Percentiles rank a stretch among this genome's conserved stretches.
These are phyloP conservation scores for Achatina immaculata DNA, from an alignment of 1,140 invertebrate genomes.

Conservation along the genomic window DNA sequence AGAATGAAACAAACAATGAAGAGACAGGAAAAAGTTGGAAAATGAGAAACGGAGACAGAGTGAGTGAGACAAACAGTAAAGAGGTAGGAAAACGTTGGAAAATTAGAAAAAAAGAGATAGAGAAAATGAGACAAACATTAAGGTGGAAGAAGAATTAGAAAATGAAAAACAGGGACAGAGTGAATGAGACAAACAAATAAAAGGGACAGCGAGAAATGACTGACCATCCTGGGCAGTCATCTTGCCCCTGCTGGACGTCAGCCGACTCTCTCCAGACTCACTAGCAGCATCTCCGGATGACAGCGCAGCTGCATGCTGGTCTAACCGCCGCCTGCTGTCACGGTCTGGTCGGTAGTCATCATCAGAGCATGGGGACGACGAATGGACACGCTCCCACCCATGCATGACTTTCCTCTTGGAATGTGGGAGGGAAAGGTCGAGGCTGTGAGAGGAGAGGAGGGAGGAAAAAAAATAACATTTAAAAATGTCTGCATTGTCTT, in stretches of 20 bases:
- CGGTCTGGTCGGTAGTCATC: conserved; percentile 6
- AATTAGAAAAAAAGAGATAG: too few relatives aligned
- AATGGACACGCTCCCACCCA: conserved; percentile 7
- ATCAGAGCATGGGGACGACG: not conserved
- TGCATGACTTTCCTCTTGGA: conserved; percentile 10
- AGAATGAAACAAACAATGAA: too few relatives aligned
- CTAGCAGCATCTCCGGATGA: not conserved
- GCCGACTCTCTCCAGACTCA: not conserved
- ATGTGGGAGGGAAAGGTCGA: conserved; percentile 20
- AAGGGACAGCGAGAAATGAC: too few relatives aligned
- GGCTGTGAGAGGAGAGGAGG: not conserved
- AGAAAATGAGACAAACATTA: too few relatives aligned
- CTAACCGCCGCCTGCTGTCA: not conserved
- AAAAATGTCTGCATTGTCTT: too few relatives aligned
- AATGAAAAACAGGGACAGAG: too few relatives aligned
- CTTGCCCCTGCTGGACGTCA: not conserved
- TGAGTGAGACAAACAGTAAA: too few relatives aligned
- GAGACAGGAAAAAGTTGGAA: too few relatives aligned
- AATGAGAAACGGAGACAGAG: too few relatives aligned
- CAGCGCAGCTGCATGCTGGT: not conserved
- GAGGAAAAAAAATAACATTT: not conserved
- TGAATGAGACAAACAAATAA: too few relatives aligned
- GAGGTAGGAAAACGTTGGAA: too few relatives aligned
- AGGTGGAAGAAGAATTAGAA: too few relatives aligned
- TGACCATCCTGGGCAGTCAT: conserved; percentile 6